Evolutionary conservation across 2,888 invertebrate genomes (phyloP).

Genomic region (Leptothorax acervorum): DNA sequence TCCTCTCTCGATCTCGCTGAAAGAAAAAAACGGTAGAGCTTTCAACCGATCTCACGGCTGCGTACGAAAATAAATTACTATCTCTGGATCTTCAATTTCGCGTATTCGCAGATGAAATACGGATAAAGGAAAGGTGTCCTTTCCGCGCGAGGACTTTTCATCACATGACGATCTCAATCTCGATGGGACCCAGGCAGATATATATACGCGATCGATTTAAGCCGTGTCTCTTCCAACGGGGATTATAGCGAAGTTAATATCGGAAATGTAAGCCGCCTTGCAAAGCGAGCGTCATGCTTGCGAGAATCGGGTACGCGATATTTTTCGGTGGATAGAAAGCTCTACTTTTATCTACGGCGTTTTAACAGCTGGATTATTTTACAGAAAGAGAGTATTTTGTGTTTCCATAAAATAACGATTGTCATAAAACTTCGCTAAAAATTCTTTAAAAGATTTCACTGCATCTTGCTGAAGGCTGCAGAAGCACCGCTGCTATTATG

Average conservation of each 20-base stretch:
- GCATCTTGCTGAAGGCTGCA: neutral
- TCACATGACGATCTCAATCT: conserved; percentile 44
- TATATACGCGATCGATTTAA: conserved; percentile 33
- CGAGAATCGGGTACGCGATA: conserved; percentile 7
- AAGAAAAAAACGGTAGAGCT: neutral
- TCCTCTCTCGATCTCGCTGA: neutral
- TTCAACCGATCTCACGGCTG: neutral
- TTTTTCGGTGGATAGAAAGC: neutral
- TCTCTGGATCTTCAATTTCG: conserved; percentile 37
- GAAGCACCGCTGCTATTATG: neutral
- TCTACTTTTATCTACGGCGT: neutral
- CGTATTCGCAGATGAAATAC: conserved; percentile 21
- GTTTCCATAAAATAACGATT: neutral
- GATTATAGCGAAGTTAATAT: conserved; percentile 47
- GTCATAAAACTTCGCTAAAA: neutral
- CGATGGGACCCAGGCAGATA: conserved; percentile 10
- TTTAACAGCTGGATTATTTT: conserved; percentile 18
- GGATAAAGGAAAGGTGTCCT: conserved; percentile 8
- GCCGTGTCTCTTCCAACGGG: conserved; percentile 30
- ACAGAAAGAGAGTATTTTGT: neutral
- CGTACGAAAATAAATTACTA: conserved; percentile 45
- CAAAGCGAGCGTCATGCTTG: neutral
- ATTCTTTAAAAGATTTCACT: neutral
- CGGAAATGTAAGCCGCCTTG: conserved; percentile 40
- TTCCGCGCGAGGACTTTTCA: conserved; percentile 38